Evolutionary conservation across 2,888 invertebrate genomes (phyloP).

Genomic region (Cephus pulcher): DNA sequence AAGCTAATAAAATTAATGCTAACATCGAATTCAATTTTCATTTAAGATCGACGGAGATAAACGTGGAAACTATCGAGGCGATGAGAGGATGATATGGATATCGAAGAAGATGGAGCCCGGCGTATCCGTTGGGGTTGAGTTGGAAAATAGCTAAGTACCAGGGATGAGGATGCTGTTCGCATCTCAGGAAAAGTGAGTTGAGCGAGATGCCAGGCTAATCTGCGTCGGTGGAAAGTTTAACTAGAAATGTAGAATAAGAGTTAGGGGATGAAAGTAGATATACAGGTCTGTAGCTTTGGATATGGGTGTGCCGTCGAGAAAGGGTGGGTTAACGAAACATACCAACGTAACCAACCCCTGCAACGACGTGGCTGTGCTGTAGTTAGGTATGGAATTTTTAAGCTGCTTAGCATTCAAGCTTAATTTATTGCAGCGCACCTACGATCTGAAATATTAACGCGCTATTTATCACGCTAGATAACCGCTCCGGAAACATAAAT

Average conservation of each 20-base stretch:
- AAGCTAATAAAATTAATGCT: background rate
- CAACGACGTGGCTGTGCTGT: background rate
- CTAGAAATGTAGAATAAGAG: slow-evolving; percentile 43
- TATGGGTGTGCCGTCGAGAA: background rate
- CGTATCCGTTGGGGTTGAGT: no score
- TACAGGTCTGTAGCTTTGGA: background rate
- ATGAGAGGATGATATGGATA: background rate
- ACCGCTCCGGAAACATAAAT: slow-evolving; percentile 12
- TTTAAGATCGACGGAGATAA: background rate
- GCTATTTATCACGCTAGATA: slow-evolving; percentile 23
- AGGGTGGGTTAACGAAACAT: slow-evolving; percentile 43
- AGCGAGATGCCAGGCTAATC: slow-evolving; percentile 37
- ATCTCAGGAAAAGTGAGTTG: background rate
- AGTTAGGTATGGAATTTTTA: slow-evolving; percentile 43
- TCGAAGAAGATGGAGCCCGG: background rate
- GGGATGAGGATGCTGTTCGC: background rate
- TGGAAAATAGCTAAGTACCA: background rate
- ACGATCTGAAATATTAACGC: slow-evolving; percentile 43
- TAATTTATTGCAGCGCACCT: slow-evolving; percentile 39
- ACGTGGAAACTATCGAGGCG: background rate
- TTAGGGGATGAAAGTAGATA: background rate
- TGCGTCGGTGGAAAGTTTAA: slow-evolving; percentile 52
- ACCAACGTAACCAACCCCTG: slow-evolving; percentile 19
- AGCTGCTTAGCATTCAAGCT: slow-evolving; percentile 47
- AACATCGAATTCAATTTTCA: background rate